phyloP scores from a whole-genome alignment of 2,797 vertebrate species.

The Microchirus variegatus region DNA sequence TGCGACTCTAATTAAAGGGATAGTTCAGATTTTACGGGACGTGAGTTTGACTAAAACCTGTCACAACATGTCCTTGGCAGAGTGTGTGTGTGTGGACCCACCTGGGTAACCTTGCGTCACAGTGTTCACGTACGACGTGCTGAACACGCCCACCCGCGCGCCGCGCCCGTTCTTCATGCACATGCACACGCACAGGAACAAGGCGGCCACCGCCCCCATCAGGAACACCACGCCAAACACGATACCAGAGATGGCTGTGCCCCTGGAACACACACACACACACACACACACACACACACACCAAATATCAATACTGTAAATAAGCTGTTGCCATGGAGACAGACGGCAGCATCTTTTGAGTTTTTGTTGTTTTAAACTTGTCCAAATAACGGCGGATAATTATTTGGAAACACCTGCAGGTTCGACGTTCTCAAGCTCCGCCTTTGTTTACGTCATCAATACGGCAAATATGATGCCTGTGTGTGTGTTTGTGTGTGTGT shows the following conservation, averaged over 20 bases:
- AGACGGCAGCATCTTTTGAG: conserved; percentile 45
- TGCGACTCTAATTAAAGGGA: too few species aligned
- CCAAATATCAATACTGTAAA: conserved; percentile 30
- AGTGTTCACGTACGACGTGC: conserved; percentile 83
- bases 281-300: conserved; percentile 42
- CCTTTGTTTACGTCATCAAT: too few species aligned
- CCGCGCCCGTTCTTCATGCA: conserved; percentile 89
- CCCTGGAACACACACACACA: conserved; percentile 77
- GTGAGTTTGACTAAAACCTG: too few species aligned
- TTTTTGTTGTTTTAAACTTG: conserved; percentile 16
- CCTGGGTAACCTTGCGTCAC: conserved; percentile 85
- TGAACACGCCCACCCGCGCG: conserved; percentile 86
- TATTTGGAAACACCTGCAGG: too few species aligned
- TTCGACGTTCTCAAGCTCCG: too few species aligned
- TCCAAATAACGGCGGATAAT: too few species aligned
- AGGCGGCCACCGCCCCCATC: conserved; percentile 89
- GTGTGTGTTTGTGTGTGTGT: too few species aligned
- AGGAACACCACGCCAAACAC: conserved; percentile 93
- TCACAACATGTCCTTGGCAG: too few species aligned
- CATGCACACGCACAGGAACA: conserved; percentile 92
- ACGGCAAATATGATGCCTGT: too few species aligned
- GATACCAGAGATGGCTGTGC: conserved; percentile 91
- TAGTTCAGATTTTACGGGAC: too few species aligned
- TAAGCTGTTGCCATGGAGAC: conserved; percentile 49
- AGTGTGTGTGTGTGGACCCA: conserved; percentile 50